Base-by-base conservation (phyloP, 2,113 vertebrate species). In the Daubentonia madagascariensis region DNA sequence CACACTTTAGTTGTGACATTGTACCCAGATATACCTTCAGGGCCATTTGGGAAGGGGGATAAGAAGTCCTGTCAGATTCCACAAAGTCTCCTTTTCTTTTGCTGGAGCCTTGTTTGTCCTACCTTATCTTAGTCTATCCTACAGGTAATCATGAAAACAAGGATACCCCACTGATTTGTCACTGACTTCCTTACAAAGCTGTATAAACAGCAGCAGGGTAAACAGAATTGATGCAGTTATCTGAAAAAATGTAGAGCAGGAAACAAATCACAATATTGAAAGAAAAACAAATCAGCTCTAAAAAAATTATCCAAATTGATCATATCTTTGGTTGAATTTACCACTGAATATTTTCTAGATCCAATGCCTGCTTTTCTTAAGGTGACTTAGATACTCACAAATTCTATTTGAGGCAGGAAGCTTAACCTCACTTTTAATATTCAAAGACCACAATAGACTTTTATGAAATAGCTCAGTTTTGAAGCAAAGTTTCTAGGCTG, bases 191-290 rank as follows among this genome's bases (percentile, higher is more conserved):
- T 86, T 23, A 35, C 25, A 92, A 75, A 95, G 65, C 79, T 50
- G 13, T 20, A 45, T 30, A 76, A 89, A 75, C 50, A 92, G 63
- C 54, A 78, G 23, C 54, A 70, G 30, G 40, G 20, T 87, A 89
- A 96, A 79, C 30, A 63, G 75, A 96, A 87, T 52, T 59, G 78
- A 94, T 84, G 50, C 14, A n/a, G 86, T 93, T 94, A 79, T 84
- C 45, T n/a, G 52, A 30, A 54, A 83, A 89, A 92, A 84, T 8
- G 30, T 61, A 80, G 35, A 52, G 70, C 81, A 63, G 50, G 65
- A 89, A 96, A 63, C 65, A 93, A 86, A 85, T n/a, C 25, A 30
- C 40, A 76, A 37, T 8, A 20, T 4, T 85, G 86, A 89, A 90
- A 97, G n/a, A 84, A 97, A 95, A 75, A 75, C 76, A 37, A 85